Evolutionary conservation across 1,140 invertebrate species (phyloP).

Genomic region (Galleria mellonella): DNA sequence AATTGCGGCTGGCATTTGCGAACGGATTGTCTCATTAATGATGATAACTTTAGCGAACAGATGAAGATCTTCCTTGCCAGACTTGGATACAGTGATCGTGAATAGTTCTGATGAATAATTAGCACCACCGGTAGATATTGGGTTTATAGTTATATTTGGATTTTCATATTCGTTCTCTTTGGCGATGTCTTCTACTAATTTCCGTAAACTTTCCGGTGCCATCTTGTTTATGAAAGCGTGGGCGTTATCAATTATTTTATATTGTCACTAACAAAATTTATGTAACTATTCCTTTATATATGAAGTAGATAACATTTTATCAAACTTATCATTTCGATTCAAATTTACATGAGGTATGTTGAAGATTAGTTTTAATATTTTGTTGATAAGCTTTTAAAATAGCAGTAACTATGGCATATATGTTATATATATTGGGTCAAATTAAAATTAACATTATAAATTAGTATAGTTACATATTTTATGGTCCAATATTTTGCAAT

Average conservation of each 20-base stretch:
- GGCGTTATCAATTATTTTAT: too few species aligned
- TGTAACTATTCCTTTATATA: too few species aligned
- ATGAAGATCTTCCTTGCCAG: constrained; percentile 8
- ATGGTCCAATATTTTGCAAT: too few species aligned
- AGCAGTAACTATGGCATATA: too few species aligned
- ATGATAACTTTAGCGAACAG: constrained; percentile 29
- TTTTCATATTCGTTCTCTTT: constrained; percentile 13
- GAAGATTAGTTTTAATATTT: background rate
- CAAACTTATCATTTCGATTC: too few species aligned
- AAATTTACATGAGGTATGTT: too few species aligned
- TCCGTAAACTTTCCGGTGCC: background rate
- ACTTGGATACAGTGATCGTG: constrained; percentile 9
- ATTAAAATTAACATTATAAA: too few species aligned
- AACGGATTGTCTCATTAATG: constrained; percentile 14
- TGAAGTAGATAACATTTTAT: too few species aligned
- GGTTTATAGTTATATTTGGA: constrained; percentile 5
- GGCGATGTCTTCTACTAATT: constrained; percentile 24
- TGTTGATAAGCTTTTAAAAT: too few species aligned
- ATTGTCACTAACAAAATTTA: too few species aligned
- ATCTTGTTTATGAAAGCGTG: background rate
- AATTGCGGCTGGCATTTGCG: constrained; percentile 12
- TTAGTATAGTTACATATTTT: too few species aligned
- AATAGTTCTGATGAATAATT: constrained; percentile 28
- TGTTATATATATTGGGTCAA: too few species aligned
- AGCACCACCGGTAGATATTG: constrained; percentile 17